Evolutionary conservation across 2,113 vertebrate species (phyloP).

Genomic region (Gymnogyps californianus): DNA sequence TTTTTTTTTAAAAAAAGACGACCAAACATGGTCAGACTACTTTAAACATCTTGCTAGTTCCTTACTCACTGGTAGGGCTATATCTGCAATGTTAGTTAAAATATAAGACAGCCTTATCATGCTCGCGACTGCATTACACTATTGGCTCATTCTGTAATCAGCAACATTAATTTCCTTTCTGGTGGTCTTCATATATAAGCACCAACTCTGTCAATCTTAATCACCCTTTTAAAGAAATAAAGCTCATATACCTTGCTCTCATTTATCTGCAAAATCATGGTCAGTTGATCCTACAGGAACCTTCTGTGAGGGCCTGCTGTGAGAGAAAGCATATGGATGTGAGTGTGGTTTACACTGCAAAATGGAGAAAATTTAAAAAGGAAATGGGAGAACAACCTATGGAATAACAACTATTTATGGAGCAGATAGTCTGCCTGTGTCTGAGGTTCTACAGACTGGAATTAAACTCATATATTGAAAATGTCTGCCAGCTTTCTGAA

Average conservation of each 20-base stretch:
- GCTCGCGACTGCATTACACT: neutral
- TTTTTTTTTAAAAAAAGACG: neutral
- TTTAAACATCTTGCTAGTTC: neutral
- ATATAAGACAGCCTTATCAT: neutral
- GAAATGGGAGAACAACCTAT: neutral
- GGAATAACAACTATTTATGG: neutral
- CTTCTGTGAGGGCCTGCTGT: neutral
- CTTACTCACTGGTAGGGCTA: neutral
- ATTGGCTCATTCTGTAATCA: neutral
- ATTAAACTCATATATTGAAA: neutral
- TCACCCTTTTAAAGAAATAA: neutral
- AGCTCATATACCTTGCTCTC: neutral
- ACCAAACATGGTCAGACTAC: neutral
- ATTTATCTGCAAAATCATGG: neutral
- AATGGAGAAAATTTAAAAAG: neutral
- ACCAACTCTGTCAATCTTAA: neutral
- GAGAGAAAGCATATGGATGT: neutral
- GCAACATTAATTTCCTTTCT: neutral
- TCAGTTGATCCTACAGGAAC: neutral
- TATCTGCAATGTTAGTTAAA: neutral
- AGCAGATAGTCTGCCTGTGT: neutral
- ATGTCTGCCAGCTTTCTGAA: neutral
- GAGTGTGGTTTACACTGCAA: neutral
- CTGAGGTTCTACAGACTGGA: neutral
- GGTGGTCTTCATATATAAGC: neutral